phyloP scores from a whole-genome alignment of 2,888 invertebrate genomes.

The Tenthredo scrophulariae region DNA sequence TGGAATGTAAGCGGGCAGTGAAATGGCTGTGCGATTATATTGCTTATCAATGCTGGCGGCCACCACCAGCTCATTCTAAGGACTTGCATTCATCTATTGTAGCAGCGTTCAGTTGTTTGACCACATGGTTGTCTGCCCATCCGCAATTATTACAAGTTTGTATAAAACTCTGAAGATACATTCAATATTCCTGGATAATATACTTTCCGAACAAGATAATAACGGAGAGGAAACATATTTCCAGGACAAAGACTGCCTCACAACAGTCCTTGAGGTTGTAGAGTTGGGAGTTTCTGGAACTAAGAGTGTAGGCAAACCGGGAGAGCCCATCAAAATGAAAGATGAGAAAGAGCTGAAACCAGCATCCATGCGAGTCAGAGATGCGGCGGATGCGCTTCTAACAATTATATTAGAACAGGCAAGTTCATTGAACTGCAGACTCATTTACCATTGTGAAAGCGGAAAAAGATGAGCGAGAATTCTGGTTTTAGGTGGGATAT shows the following conservation, averaged over 20 bases:
- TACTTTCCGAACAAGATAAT: neutral
- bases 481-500: conserved; percentile 84
- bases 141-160: conserved; percentile 86
- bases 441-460: neutral
- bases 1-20: conserved; percentile 94
- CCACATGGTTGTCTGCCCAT: conserved; percentile 95
- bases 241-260: conserved; percentile 94
- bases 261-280: conserved; percentile 96
- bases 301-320: conserved; percentile 92
- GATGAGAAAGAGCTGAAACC: conserved; percentile 98
- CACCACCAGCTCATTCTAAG: conserved; percentile 95
- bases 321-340: conserved; percentile 94
- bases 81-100: conserved; percentile 97
- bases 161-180: conserved; percentile 7
- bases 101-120: conserved; percentile 93
- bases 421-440: conserved; percentile 54
- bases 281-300: conserved; percentile 98
- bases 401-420: conserved; percentile 95
- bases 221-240: conserved; percentile 12
- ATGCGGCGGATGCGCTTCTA: conserved; percentile 96
- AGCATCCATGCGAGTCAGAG: conserved; percentile 97
- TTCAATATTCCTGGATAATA: neutral
- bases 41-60: conserved; percentile 95
- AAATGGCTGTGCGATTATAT: conserved; percentile 99
- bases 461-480: conserved; percentile 25